A percentile compares a stretch with the other conserved stretches of the same genome.
phyloP scores from a whole-genome alignment of 2,888 invertebrate genomes.

The Gisinianus flammeolus region DNA sequence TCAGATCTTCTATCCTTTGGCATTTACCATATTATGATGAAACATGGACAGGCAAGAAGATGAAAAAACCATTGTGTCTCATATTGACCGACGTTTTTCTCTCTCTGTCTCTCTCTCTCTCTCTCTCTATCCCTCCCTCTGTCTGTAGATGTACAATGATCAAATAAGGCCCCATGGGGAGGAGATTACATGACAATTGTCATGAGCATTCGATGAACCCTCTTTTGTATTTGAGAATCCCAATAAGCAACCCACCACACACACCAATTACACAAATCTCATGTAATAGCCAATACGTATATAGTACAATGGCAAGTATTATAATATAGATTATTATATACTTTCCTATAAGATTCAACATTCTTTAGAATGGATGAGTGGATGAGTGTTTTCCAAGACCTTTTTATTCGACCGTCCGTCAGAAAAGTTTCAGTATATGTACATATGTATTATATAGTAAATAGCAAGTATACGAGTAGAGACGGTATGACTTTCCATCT shows the following conservation, averaged over 20 bases:
- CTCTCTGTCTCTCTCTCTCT: neutral
- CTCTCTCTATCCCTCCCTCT: neutral
- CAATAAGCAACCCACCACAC: neutral
- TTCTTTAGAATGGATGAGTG: slow-evolving; percentile 7
- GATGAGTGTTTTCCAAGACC: slow-evolving; percentile 33
- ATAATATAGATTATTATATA: neutral
- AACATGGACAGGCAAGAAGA: neutral
- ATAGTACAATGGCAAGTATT: neutral
- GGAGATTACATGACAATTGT: slow-evolving; percentile 17
- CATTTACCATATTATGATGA: neutral
- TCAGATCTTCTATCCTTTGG: no score
- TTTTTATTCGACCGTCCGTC: slow-evolving; percentile 32
- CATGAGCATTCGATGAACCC: neutral
- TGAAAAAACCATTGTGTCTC: neutral
- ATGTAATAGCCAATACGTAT: neutral
- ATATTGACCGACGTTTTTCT: slow-evolving; percentile 1
- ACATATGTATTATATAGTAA: no score
- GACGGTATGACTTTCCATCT: no score
- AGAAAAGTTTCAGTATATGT: neutral
- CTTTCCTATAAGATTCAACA: neutral
- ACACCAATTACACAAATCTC: neutral
- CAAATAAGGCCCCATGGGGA: slow-evolving; percentile 19
- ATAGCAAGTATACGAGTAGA: no score
- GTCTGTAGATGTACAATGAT: neutral
- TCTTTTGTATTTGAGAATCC: neutral